Evolutionary conservation across 64 coral and sea anemone genomes (phyloP).

Genomic region (Astreopora myriophthalma): DNA sequence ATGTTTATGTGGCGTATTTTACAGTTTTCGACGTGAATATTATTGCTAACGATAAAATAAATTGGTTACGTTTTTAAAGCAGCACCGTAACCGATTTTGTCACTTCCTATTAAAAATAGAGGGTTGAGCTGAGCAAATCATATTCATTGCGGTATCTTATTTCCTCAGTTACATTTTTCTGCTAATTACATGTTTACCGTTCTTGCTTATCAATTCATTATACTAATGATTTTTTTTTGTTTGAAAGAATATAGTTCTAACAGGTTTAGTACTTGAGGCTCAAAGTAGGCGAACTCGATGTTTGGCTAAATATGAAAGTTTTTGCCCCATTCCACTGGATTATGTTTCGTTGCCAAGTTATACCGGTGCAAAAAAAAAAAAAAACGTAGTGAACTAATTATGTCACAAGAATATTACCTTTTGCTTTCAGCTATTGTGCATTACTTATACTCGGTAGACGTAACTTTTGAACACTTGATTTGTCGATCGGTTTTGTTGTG

Average conservation of each 20-base stretch:
- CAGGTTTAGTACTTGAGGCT: background rate
- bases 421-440: too few relatives aligned
- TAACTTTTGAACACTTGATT: too few relatives aligned
- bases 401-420: too few relatives aligned
- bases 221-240: background rate
- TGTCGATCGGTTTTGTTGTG: too few relatives aligned
- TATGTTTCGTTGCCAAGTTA: background rate
- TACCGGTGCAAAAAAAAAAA: background rate
- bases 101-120: background rate
- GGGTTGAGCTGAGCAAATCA: background rate
- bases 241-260: background rate
- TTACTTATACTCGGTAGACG: too few relatives aligned
- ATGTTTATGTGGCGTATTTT: too few relatives aligned
- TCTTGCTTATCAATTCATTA: background rate
- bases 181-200: background rate
- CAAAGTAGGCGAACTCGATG: background rate
- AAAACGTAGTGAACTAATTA: too few relatives aligned
- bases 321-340: background rate
- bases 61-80: too few relatives aligned
- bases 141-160: background rate
- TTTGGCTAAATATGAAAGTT: background rate
- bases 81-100: background rate
- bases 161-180: background rate
- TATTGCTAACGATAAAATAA: too few relatives aligned
- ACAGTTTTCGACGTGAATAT: too few relatives aligned